A percentile compares a stretch with the other conserved stretches of the same genome.
These are phyloP conservation scores for Andrena bicolor DNA, from an alignment of 2,888 invertebrate species.

Conservation along the genomic window DNA sequence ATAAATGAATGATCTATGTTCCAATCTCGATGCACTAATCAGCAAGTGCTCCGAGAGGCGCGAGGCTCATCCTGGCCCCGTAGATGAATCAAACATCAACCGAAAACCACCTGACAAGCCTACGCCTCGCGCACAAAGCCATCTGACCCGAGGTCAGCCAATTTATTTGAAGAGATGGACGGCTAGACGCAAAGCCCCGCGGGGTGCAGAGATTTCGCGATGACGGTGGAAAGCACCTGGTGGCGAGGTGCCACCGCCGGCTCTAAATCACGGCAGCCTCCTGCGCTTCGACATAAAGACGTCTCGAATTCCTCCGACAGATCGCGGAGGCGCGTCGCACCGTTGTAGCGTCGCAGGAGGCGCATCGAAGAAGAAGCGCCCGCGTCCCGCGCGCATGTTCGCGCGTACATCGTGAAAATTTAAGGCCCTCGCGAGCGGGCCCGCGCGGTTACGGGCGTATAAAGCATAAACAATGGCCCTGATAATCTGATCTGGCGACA, in stretches of 20 bases:
- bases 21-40: not conserved
- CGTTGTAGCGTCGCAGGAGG: slow-evolving; percentile 38
- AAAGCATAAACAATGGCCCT: slow-evolving; percentile 72
- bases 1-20: no score
- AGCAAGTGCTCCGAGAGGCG: not conserved
- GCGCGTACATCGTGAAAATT: slow-evolving; percentile 67
- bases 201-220: slow-evolving; percentile 41
- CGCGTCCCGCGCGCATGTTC: slow-evolving; percentile 24
- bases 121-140: slow-evolving; percentile 4
- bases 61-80: not conserved
- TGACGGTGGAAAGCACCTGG: slow-evolving; percentile 19
- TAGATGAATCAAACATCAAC: not conserved
- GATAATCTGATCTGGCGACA: slow-evolving; percentile 74
- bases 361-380: slow-evolving; percentile 30
- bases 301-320: slow-evolving; percentile 56
- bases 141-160: slow-evolving; percentile 19
- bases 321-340: slow-evolving; percentile 31
- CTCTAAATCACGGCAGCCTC: slow-evolving; percentile 62
- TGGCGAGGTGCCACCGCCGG: slow-evolving; percentile 47
- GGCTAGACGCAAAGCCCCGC: not conserved
- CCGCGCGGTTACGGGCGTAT: slow-evolving; percentile 55
- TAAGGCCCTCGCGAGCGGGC: slow-evolving; percentile 48
- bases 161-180: slow-evolving; percentile 19
- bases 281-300: slow-evolving; percentile 68
- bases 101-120: slow-evolving; percentile 7